Percentiles rank a stretch among this genome's conserved stretches.
These are phyloP conservation scores for Sprattus sprattus DNA, from an alignment of 2,113 vertebrate species.

Conservation along the genomic window DNA sequence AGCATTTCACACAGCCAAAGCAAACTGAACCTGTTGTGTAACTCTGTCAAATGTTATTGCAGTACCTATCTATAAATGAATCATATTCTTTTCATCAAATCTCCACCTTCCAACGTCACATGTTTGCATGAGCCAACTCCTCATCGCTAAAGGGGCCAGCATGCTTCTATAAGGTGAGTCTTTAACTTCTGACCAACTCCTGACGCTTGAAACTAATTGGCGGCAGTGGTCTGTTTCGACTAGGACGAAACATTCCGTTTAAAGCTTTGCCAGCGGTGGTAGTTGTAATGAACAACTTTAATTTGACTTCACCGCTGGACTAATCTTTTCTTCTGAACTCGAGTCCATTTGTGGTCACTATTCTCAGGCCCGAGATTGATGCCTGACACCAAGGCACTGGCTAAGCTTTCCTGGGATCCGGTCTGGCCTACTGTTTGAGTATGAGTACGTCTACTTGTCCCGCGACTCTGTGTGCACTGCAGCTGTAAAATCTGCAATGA, in stretches of 20 bases:
- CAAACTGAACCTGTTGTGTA: no score
- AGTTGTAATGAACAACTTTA: not conserved
- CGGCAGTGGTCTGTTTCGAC: not conserved
- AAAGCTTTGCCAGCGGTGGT: not conserved
- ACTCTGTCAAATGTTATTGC: no score
- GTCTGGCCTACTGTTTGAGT: slow-evolving; percentile 16
- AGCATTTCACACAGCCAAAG: no score
- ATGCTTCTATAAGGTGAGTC: no score
- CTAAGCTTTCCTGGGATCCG: not conserved
- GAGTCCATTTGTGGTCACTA: not conserved
- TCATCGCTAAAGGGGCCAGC: no score
- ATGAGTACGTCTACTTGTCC: slow-evolving; percentile 26
- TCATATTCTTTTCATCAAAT: not conserved
- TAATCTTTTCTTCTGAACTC: not conserved
- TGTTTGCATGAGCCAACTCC: not conserved
- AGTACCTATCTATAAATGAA: not conserved
- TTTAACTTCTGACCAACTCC: no score
- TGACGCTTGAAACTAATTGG: no score
- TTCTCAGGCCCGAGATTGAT: not conserved
- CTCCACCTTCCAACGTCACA: not conserved
- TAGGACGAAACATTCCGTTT: not conserved
- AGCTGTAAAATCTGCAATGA: slow-evolving; percentile 80
- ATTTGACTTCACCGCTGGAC: not conserved
- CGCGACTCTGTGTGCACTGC: slow-evolving; percentile 66
- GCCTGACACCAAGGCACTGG: slow-evolving; percentile 1